These are phyloP conservation scores for Climacteris rufus DNA, from an alignment of 2,113 vertebrate genomes.

Conservation along the genomic window DNA sequence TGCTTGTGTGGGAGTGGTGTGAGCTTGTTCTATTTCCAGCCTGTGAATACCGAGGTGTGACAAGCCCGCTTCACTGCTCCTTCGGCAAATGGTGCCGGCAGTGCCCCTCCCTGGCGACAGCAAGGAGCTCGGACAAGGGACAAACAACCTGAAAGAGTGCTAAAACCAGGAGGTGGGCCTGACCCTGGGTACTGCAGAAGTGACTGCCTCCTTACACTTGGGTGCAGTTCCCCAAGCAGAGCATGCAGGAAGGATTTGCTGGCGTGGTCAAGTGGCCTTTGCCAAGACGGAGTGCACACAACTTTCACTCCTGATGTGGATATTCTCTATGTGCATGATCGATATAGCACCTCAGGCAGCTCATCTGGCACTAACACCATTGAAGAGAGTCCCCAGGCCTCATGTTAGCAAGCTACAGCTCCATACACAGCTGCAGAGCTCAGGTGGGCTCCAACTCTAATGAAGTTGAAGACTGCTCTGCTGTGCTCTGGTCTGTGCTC, in stretches of 20 bases:
- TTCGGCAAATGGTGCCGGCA: background rate
- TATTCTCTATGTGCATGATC: rapidly evolving
- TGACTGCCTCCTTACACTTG: background rate
- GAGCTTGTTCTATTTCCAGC: conserved; percentile 51
- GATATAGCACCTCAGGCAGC: background rate
- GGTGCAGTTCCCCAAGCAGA: background rate
- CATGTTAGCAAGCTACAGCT: background rate
- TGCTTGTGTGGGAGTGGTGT: conserved; percentile 46
- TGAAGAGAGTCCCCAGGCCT: background rate
- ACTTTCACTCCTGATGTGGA: background rate
- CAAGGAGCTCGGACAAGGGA: background rate
- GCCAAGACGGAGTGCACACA: background rate
- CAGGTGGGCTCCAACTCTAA: background rate
- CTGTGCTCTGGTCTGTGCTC: too few species aligned
- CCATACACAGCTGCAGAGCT: background rate
- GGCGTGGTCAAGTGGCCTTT: background rate
- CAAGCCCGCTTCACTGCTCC: background rate
- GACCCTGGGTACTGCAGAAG: background rate
- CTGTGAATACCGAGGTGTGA: conserved; percentile 12
- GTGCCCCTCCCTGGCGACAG: background rate
- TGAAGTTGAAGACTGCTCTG: background rate
- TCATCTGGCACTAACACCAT: background rate
- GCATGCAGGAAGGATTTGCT: background rate
- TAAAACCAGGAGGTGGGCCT: background rate
- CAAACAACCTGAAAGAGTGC: rapidly evolving